These are phyloP conservation scores for Diloba caeruleocephala DNA, from an alignment of 2,888 invertebrate species.

Conservation along the genomic window DNA sequence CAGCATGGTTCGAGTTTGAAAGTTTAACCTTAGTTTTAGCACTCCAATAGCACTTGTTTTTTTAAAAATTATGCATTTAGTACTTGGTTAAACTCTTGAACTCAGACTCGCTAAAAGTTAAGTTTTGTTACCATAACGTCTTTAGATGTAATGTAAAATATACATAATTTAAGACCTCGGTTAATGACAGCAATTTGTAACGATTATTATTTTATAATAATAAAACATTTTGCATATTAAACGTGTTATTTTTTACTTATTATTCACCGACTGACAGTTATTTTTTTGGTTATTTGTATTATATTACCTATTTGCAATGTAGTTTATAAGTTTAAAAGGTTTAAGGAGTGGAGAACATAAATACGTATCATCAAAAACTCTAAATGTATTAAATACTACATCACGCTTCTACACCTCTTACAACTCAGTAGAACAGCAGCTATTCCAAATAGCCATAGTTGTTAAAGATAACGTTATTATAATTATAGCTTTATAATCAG, in stretches of 20 bases:
- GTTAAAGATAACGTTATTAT: constrained; percentile 1
- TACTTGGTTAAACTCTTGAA: constrained; percentile 78
- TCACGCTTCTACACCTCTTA: constrained; percentile 12
- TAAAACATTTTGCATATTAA: constrained; percentile 48
- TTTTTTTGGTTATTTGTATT: too few species aligned
- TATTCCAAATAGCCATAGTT: background rate
- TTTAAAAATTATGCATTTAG: background rate
- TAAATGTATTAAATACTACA: constrained; percentile 32
- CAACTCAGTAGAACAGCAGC: constrained; percentile 2
- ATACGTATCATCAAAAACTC: background rate
- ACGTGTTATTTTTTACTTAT: background rate
- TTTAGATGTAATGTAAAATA: constrained; percentile 41
- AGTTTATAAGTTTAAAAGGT: too few species aligned
- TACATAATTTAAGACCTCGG: constrained; percentile 39
- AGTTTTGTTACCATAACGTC: constrained; percentile 54
- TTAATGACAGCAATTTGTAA: constrained; percentile 39
- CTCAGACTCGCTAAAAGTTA: constrained; percentile 63
- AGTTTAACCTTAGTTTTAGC: constrained; percentile 62
- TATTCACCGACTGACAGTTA: background rate
- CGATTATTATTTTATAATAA: constrained; percentile 48
- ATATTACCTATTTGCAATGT: too few species aligned
- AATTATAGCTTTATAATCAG: constrained; percentile 31
- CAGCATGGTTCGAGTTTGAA: constrained; percentile 69
- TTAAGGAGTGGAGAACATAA: constrained; percentile 5
- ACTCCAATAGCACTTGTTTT: constrained; percentile 3